Base-by-base conservation (phyloP, 1,140 invertebrate genomes). In the Drosophila novamexicana region DNA sequence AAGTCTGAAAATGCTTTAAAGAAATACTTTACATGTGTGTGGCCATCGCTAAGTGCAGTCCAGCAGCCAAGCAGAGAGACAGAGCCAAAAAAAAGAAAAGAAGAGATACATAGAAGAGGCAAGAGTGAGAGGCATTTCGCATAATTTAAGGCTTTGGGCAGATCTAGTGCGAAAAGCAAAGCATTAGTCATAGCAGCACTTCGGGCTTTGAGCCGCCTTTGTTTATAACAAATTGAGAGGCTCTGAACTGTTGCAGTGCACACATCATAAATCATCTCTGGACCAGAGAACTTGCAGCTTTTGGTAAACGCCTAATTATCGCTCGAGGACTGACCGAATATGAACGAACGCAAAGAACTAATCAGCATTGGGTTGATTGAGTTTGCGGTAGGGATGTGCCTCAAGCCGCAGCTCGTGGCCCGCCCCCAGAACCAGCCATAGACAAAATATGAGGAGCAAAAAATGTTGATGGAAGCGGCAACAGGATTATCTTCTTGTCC, bases 201-300 rank as follows among this genome's bases (percentile, higher is more conserved):
- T 14, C 56, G 37, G 64, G 49, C 52, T 16, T 45, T 29, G 44
- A 62, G 52, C 53, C 37, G 16, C 53, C 39, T 42, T 62, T 39
- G 44, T 68, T 32, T 62, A 57, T 79, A 88, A 88, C 75, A 82
- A 86, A 86, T 86, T 79, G 85, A 68, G 64, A 45, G 49, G 72
- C 68, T 42, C 29, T 58, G 80, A 82, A 82, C 80, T 80, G 34
- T 32, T 49, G 45, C 52, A 57, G 42, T 34, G 49, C 64, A 70
- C 61, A 70, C 72, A 77, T 82, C 72, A 86, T 86, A 86, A 86
- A 86, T 86, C 83, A 86, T 86, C 62, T 88, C 77, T 53, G 73
- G 64, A 32, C 36, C 22, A 22, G 62, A 16, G 56, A 47, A 34
- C 81, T 77, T 59, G 73, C 53, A 63, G 63, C 63, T 75, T 29